Percentiles rank a stretch among this genome's conserved stretches.
These are phyloP conservation scores for Cheilinus undulatus DNA, from an alignment of 2,113 vertebrate species.

Conservation along the genomic window DNA sequence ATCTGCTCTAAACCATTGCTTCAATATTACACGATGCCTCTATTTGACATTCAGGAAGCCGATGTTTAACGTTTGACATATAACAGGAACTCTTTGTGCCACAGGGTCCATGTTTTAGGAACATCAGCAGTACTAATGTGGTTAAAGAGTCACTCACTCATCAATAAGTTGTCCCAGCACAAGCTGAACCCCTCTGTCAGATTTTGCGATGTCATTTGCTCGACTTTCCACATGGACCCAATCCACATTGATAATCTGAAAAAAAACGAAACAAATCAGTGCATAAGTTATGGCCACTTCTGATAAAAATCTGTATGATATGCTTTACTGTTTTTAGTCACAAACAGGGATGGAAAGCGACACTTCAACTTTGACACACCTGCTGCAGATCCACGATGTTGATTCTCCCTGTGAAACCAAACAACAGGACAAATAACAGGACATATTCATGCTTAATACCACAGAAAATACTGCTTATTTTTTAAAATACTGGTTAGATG, in stretches of 20 bases:
- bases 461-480: no score
- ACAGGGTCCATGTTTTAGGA: not conserved
- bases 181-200: slow-evolving; percentile 89
- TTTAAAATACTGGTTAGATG: no score
- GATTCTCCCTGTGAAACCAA: slow-evolving; percentile 88
- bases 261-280: no score
- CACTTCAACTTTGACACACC: slow-evolving; percentile 78
- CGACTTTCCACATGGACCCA: slow-evolving; percentile 92
- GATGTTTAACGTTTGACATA: no score
- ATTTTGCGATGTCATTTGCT: slow-evolving; percentile 90
- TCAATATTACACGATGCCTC: no score
- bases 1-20: no score
- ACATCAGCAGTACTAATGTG: not conserved
- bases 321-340: no score
- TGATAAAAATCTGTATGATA: no score
- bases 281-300: no score
- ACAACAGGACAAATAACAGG: not conserved
- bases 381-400: slow-evolving; percentile 97
- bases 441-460: no score
- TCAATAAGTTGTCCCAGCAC: slow-evolving; percentile 95
- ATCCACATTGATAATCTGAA: slow-evolving; percentile 93
- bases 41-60: no score
- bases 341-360: not conserved
- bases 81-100: no score
- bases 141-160: slow-evolving; percentile 85